Evolutionary conservation across 2,113 vertebrate genomes (phyloP), one percentile per base, ranked within the genome.

Genomic region (Tetrao urogallus): DNA sequence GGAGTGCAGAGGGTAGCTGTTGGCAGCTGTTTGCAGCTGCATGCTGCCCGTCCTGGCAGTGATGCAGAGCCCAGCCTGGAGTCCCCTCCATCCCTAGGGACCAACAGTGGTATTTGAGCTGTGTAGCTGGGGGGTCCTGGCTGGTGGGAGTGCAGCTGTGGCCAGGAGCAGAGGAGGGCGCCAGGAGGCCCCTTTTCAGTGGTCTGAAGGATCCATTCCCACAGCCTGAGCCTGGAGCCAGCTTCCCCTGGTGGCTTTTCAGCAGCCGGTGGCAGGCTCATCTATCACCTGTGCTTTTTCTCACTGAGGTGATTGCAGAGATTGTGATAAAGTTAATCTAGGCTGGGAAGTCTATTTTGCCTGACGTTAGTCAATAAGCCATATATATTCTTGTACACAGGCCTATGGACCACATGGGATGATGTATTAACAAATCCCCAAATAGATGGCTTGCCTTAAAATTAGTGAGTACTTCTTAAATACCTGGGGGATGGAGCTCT

Each of bases 311-410:
- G 91, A 89, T 79, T 89, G 91, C 65, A 88, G 89, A 92, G 83
- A 90, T 70, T 94, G 69, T 89, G 93, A 95, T 93, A 78, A 92
- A 93, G 86, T 92, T 86, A 86, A 89, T 94, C 91, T 89, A 43
- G 76, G 66, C 19, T 82, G 74, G 56, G 77, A 94, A 95, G 89
- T 95, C 83, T 89, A 4, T 92, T 94, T 93, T 82, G 47, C 89
- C 60, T 94, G 93, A 50, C 64, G 12, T 56, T 90, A 91, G 76
- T 93, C 90, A 93, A 52, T 93, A 93, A 93, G 24, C 78, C 5
- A 0, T 91, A 80, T 71, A 65, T 94, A 92, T 94, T 78, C 20
- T 10, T 60, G 56, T 83, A 73, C n/a, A 48, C n/a, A 56, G 66
- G 32, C 67, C 67, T 91, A 38, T 43, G 78, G 50, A 72, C 21